Evolutionary conservation across 2,888 invertebrate genomes (phyloP).

Genomic region (Ormia ochracea): DNA sequence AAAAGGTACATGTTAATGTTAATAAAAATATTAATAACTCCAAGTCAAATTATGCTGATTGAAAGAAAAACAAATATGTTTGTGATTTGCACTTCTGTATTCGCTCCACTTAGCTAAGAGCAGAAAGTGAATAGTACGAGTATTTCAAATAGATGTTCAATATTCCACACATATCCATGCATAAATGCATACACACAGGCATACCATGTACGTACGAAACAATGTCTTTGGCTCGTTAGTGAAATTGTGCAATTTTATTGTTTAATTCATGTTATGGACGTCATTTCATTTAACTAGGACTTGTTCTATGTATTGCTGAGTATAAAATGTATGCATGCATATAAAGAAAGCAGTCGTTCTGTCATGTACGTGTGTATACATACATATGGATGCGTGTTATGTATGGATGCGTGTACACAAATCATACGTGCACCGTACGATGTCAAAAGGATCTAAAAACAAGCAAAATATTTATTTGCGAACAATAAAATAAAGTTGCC

Average conservation of each 20-base stretch:
- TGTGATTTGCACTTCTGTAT: conserved; percentile 21
- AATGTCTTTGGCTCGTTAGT: neutral
- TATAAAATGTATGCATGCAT: neutral
- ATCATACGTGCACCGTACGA: too few relatives aligned
- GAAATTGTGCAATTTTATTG: neutral
- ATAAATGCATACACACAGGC: neutral
- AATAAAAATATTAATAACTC: conserved; percentile 8
- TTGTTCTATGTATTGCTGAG: neutral
- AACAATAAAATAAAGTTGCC: too few relatives aligned
- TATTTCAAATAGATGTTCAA: neutral
- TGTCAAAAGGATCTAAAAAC: too few relatives aligned
- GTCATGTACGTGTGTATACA: too few relatives aligned
- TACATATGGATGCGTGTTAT: too few relatives aligned
- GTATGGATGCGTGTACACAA: too few relatives aligned
- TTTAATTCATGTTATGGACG: neutral
- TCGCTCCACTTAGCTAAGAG: neutral
- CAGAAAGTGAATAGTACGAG: conserved; percentile 37
- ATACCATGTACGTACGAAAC: too few relatives aligned
- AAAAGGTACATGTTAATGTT: conserved; percentile 60
- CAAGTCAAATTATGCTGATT: conserved; percentile 20
- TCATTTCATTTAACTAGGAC: conserved; percentile 18
- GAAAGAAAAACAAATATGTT: neutral
- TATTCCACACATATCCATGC: neutral
- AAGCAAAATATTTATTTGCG: too few relatives aligned
- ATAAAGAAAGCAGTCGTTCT: neutral